These are phyloP conservation scores for Heterodera schachtii DNA, from an alignment of 1,140 invertebrate genomes.

Conservation along the genomic window DNA sequence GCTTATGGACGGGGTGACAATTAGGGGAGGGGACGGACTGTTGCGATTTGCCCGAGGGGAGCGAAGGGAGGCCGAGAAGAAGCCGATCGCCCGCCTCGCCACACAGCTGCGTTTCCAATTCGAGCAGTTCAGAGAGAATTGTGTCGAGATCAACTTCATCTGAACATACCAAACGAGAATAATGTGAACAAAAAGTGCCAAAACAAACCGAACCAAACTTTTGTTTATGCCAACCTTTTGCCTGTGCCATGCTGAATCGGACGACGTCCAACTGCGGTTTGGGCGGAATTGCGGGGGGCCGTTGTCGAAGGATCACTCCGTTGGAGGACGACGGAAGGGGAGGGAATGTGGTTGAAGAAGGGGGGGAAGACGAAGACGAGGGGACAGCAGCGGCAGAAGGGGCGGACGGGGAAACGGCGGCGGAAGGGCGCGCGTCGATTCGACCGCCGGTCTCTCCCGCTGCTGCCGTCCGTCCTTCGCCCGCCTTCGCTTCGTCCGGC, in stretches of 20 bases:
- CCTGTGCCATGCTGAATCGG: slow-evolving; percentile 55
- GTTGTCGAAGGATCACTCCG: slow-evolving; percentile 12
- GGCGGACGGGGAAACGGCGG: not conserved
- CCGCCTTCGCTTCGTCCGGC: not conserved
- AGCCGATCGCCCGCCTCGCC: slow-evolving; percentile 48
- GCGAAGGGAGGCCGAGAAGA: slow-evolving; percentile 46
- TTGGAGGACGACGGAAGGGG: not conserved
- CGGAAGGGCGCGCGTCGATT: not conserved
- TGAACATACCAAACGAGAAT: too few relatives aligned
- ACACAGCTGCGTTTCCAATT: slow-evolving; percentile 51
- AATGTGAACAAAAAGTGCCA: not conserved
- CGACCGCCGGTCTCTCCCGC: not conserved
- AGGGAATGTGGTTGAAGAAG: not conserved
- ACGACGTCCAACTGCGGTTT: slow-evolving; percentile 56
- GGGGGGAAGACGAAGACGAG: not conserved
- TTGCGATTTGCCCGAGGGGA: slow-evolving; percentile 23
- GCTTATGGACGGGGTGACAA: slow-evolving; percentile 7
- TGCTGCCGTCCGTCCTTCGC: not conserved
- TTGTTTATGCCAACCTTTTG: slow-evolving; percentile 41
- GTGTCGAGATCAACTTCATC: slow-evolving; percentile 53
- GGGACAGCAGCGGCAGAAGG: not conserved
- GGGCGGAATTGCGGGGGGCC: slow-evolving; percentile 44
- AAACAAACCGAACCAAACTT: not conserved
- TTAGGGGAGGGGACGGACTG: not conserved
- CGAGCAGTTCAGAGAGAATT: slow-evolving; percentile 46